Conservation (phyloP, 2,888 invertebrate species). For the Rhagophthalmus giganteus region DNA sequence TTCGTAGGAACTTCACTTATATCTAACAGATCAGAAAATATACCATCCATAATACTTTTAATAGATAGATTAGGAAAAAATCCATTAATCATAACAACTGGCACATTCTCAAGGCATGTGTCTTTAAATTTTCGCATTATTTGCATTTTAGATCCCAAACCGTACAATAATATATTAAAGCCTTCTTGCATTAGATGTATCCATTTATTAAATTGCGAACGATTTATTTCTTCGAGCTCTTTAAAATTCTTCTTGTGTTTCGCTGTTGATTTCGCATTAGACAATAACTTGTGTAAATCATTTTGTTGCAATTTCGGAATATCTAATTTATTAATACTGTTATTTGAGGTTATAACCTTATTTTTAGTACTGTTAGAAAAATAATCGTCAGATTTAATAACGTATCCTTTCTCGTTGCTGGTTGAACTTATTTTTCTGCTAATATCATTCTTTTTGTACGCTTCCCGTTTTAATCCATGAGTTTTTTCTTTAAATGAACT, state of each 20-base stretch:
- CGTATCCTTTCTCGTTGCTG: constrained; percentile 52
- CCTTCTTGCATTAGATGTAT: constrained; percentile 74
- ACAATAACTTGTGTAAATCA: constrained; percentile 63
- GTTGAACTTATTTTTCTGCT: too few relatives aligned
- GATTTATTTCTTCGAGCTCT: constrained; percentile 62
- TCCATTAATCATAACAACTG: constrained; percentile 85
- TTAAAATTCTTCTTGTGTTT: constrained; percentile 64
- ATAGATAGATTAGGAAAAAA: constrained; percentile 89
- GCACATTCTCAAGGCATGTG: constrained; percentile 61
- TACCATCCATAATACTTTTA: constrained; percentile 77
- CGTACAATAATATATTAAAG: constrained; percentile 84
- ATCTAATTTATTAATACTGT: constrained; percentile 74
- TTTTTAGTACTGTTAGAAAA: constrained; percentile 66
- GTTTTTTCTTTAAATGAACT: too few relatives aligned
- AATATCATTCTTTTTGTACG: too few relatives aligned
- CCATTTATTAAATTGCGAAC: constrained; percentile 71
- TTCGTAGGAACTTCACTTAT: constrained; percentile 63
- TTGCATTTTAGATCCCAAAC: constrained; percentile 85
- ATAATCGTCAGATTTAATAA: constrained; percentile 70
- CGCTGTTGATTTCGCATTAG: constrained; percentile 56
- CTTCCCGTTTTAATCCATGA: too few relatives aligned
- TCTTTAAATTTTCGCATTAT: constrained; percentile 77
- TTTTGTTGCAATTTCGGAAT: constrained; percentile 72
- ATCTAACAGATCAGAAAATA: constrained; percentile 71
- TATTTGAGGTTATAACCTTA: constrained; percentile 74